A percentile compares a stretch with the other conserved stretches of the same genome.
Conservation (phyloP, 2,797 vertebrate species). For the Gephyroberyx darwinii region DNA sequence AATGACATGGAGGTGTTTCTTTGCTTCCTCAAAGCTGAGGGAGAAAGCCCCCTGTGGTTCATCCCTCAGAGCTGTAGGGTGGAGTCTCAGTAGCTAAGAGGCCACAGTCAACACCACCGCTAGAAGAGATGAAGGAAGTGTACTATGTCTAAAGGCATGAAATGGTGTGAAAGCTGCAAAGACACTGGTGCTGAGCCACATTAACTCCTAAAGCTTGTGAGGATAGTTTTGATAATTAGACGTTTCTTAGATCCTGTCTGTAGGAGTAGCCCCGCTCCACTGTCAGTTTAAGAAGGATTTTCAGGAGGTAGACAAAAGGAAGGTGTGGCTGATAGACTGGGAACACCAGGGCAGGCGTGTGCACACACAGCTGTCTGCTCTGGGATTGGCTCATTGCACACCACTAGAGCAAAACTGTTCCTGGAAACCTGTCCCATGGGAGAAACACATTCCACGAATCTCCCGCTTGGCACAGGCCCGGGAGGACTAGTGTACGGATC, state of each 20-base stretch:
- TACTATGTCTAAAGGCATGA: conserved; percentile 45
- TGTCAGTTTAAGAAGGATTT: conserved; percentile 67
- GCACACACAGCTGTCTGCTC: conserved; percentile 49
- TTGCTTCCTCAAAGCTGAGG: conserved; percentile 38
- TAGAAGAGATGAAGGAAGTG: conserved; percentile 48
- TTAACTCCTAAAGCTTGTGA: conserved; percentile 21
- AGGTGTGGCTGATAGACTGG: conserved; percentile 42
- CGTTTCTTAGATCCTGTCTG: conserved; percentile 12
- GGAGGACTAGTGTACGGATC: conserved; percentile 24
- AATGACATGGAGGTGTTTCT: conserved; percentile 23
- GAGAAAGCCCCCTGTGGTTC: conserved; percentile 25
- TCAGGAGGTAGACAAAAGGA: conserved; percentile 58
- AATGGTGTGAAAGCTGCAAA: conserved; percentile 31
- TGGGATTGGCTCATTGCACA: conserved; percentile 43
- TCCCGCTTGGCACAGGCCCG: conserved; percentile 29
- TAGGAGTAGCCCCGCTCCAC: conserved; percentile 42
- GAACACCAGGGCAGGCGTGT: conserved; percentile 38
- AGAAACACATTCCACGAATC: conserved; percentile 67
- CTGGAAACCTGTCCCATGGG: conserved; percentile 65
- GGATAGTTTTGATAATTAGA: conserved; percentile 15
- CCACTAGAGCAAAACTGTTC: conserved; percentile 66
- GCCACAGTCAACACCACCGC: conserved; percentile 3
- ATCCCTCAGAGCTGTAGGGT: conserved; percentile 28
- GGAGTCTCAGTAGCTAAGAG: conserved; percentile 17
- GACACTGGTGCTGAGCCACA: conserved; percentile 15